phyloP scores from a whole-genome alignment of 2,113 vertebrate species.

The Hyaena hyaena region DNA sequence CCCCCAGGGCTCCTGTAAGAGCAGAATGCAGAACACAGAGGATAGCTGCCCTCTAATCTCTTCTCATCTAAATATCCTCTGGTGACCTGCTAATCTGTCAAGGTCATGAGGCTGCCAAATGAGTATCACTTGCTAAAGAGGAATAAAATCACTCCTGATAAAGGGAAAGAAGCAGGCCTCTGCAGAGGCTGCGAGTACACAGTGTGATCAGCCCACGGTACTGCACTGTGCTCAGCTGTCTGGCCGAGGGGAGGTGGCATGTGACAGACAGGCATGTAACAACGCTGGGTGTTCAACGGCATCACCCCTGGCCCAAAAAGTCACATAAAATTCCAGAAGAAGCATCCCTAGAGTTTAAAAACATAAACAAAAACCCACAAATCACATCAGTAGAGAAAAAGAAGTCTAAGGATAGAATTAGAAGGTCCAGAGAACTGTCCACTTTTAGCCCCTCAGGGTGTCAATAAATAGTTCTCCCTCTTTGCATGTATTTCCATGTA shows the following conservation, averaged over 20 bases:
- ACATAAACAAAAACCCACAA: background rate
- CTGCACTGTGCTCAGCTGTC: background rate
- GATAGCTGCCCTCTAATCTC: background rate
- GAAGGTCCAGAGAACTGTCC: background rate
- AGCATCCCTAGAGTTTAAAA: background rate
- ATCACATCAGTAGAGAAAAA: background rate
- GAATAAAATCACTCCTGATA: background rate
- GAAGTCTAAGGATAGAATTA: background rate
- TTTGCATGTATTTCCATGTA: background rate
- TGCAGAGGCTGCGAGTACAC: background rate
- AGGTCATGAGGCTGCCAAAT: background rate
- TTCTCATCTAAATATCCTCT: background rate
- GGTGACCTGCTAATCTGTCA: background rate
- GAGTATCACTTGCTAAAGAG: background rate
- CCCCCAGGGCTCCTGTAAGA: background rate
- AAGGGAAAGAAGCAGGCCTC: background rate
- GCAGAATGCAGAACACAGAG: background rate
- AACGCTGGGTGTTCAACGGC: accelerated
- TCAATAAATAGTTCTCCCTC: background rate
- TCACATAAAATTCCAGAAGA: background rate
- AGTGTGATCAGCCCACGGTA: accelerated
- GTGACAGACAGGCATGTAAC: too few relatives aligned
- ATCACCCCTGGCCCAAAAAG: background rate
- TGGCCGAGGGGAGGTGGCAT: too few relatives aligned
- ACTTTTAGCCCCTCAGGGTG: background rate